Evolutionary conservation across 2,113 vertebrate genomes (phyloP), one percentile per base, ranked within the genome.

Genomic region (Etia nguti): DNA sequence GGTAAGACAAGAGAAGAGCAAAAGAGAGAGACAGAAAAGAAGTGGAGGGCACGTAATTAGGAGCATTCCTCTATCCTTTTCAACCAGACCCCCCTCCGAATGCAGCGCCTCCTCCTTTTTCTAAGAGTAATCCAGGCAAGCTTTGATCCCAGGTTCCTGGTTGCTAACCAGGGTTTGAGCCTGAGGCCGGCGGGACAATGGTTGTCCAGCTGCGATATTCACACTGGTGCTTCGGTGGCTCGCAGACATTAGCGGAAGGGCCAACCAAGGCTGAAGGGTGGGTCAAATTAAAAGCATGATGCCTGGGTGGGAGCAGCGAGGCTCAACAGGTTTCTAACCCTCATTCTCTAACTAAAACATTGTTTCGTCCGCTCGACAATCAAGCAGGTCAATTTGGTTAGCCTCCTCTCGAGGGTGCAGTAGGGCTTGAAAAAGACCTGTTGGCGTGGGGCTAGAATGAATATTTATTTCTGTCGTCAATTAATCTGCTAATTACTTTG

Each of bases 11-110:
- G 85, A 90, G 89, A 93, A 48, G 80, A 81, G 82, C 41, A 85
- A 87, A 87, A 91, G 82, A 62, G 77, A 90, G 90, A 86, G 86
- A 87, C 83, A 88, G 90, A 94, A 92, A 93, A 94, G 89, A 85
- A 94, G 94, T 88, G 89, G 92, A 95, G 93, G 96, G 87, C 95
- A 95, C 95, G 94, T 96, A 95, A 96, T 96, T 96, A 96, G 96
- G 95, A 95, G 93, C 95, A 96, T 97, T 97, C 97, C 97, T 96
- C 95, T 90, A 93, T 94, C 93, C 95, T 95, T 96, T 96, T 96
- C 94, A 94, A 96, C 80, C 90, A 90, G 91, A 88, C 86, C 90
- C 81, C 81, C 88, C 59, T 83, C 92, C 77, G 8, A 89, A 85
- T 31, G 89, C 26, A 77, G 91, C 93, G 83, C 92, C 95, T 91